Percentiles rank a stretch among this genome's conserved stretches.
Conservation (phyloP, 2,113 vertebrate genomes). For the Benitochromis conjunctus region DNA sequence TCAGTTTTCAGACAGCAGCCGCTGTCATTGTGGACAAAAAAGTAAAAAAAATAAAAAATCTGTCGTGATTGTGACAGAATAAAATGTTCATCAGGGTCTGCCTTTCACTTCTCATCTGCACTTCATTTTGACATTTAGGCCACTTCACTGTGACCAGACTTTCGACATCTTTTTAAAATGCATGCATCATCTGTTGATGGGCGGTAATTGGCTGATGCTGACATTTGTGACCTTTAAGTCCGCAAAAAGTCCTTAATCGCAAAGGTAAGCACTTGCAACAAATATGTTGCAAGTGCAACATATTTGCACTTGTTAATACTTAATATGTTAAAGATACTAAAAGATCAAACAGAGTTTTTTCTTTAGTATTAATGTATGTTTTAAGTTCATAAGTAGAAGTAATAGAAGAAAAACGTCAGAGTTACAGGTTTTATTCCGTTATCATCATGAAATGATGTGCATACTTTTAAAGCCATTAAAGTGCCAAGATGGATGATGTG, state of each 20-base stretch:
- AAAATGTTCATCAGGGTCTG: neutral
- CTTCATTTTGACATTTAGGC: neutral
- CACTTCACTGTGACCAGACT: neutral
- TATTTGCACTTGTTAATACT: no score
- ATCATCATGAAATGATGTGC: neutral
- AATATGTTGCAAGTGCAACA: no score
- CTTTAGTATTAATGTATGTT: neutral
- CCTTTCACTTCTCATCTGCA: neutral
- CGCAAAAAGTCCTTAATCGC: neutral
- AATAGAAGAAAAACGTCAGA: neutral
- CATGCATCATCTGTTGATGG: neutral
- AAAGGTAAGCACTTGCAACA: neutral
- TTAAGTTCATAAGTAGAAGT: neutral
- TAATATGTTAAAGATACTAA: neutral
- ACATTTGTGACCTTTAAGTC: conserved; percentile 21
- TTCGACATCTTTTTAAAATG: neutral
- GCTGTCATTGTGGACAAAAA: neutral
- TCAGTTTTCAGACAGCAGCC: neutral
- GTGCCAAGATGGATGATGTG: conserved; percentile 7
- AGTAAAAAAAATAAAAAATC: neutral
- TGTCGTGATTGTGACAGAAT: neutral
- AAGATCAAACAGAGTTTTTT: neutral
- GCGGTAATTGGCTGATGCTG: conserved; percentile 28
- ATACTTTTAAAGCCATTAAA: neutral
- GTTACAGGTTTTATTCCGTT: neutral